Percentiles rank a stretch among this genome's conserved stretches.
These are phyloP conservation scores for Zelostemma sp. DNA, from an alignment of 1,140 invertebrate species.

Conservation along the genomic window DNA sequence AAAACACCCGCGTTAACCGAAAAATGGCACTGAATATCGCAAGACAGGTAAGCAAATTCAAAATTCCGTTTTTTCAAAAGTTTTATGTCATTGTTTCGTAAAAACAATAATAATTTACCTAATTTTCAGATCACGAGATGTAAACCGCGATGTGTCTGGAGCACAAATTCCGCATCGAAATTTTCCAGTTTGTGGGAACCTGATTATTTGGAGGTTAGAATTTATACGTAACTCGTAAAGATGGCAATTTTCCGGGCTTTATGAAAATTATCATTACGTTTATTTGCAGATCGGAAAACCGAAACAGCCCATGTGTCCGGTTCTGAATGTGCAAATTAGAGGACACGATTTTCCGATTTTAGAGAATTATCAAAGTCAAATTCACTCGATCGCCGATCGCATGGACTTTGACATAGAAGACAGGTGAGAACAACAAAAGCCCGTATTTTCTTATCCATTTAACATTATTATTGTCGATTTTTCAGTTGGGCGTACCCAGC, in stretches of 20 bases:
- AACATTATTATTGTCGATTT: no score
- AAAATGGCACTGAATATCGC: constrained; percentile 1
- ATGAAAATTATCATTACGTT: background rate
- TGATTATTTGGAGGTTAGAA: constrained; percentile 71
- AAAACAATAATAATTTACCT: background rate
- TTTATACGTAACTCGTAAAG: constrained; percentile 13
- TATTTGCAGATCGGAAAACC: constrained; percentile 73
- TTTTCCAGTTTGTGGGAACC: constrained; percentile 69
- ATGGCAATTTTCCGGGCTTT: background rate
- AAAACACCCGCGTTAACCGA: no score
- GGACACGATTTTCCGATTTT: constrained; percentile 86
- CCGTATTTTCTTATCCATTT: background rate
- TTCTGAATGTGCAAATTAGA: constrained; percentile 83
- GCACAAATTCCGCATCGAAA: constrained; percentile 19
- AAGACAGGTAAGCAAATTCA: background rate
- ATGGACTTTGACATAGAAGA: constrained; percentile 84
- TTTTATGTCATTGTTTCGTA: background rate
- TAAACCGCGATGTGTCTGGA: background rate
- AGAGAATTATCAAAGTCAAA: constrained; percentile 83
- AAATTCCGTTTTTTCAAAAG: background rate
- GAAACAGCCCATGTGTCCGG: constrained; percentile 79
- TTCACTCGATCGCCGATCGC: constrained; percentile 79
- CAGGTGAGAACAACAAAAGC: constrained; percentile 66
- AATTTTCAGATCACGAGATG: background rate
- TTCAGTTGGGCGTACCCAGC: constrained; percentile 81